These are phyloP conservation scores for Zaprionus ornatus DNA, from an alignment of 1,140 invertebrate genomes.

Conservation along the genomic window DNA sequence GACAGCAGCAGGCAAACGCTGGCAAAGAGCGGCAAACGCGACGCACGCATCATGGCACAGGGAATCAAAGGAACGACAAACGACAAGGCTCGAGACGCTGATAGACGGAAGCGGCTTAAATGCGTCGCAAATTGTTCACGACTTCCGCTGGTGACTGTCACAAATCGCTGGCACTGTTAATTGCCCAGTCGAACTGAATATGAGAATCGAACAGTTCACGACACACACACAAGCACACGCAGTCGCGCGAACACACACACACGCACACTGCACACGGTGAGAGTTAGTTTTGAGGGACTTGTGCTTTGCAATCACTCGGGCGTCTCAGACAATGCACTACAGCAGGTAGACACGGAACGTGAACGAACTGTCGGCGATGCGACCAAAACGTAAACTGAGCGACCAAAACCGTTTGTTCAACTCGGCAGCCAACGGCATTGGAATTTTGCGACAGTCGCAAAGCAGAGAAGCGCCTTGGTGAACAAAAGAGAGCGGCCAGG, in stretches of 20 bases:
- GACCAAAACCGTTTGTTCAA: slow-evolving; percentile 13
- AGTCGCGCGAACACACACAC: slow-evolving; percentile 39
- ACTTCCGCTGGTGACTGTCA: slow-evolving; percentile 32
- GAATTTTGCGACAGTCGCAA: slow-evolving; percentile 65
- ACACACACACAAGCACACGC: slow-evolving; percentile 14
- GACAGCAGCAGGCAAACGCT: slow-evolving; percentile 73
- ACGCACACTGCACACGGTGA: slow-evolving; percentile 39
- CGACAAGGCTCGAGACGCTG: background rate
- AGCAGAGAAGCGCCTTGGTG: slow-evolving; percentile 6
- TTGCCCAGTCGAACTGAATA: slow-evolving; percentile 27
- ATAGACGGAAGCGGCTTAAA: slow-evolving; percentile 25
- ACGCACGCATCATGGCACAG: slow-evolving; percentile 66
- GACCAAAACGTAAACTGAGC: slow-evolving; percentile 79
- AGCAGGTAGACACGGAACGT: slow-evolving; percentile 55
- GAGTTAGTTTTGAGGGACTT: slow-evolving; percentile 37
- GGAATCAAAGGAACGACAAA: slow-evolving; percentile 21
- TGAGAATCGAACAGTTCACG: slow-evolving; percentile 19
- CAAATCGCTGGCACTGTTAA: slow-evolving; percentile 35
- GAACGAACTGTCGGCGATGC: slow-evolving; percentile 65
- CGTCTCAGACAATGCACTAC: slow-evolving; percentile 53
- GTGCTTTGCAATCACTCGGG: slow-evolving; percentile 54
- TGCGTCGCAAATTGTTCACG: slow-evolving; percentile 39
- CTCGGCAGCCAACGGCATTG: slow-evolving; percentile 52
- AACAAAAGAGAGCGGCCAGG: slow-evolving; percentile 49
- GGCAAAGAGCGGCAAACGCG: slow-evolving; percentile 72